Conservation (phyloP, 2,888 invertebrate genomes). For the Pseudolycoriella hygida region DNA sequence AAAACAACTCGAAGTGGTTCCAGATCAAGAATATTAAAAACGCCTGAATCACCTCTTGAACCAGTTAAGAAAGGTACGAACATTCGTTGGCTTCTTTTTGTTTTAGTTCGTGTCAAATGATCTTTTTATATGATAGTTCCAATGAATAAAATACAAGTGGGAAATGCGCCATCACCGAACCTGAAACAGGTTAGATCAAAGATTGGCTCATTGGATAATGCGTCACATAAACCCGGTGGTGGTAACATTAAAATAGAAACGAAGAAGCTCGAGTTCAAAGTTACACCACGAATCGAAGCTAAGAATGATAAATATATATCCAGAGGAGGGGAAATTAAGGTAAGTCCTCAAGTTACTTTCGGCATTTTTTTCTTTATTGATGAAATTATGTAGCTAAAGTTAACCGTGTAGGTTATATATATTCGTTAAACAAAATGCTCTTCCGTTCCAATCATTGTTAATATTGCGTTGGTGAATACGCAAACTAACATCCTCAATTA, state of each 20-base stretch:
- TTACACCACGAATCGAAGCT: conserved; percentile 74
- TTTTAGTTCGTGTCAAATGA: not conserved
- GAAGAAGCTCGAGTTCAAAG: conserved; percentile 69
- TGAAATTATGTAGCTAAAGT: no score
- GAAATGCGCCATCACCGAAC: conserved; percentile 81
- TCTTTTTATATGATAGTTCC: conserved; percentile 41
- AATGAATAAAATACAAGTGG: conserved; percentile 87
- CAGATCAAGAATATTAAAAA: conserved; percentile 36
- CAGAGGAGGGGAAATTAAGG: conserved; percentile 83
- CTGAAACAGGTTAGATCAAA: conserved; percentile 82
- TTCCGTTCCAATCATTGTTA: no score
- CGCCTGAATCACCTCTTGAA: conserved; percentile 46
- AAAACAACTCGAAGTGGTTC: conserved; percentile 28
- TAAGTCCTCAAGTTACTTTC: conserved; percentile 27
- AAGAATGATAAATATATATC: conserved; percentile 79
- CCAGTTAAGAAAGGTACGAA: conserved; percentile 58
- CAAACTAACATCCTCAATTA: no score
- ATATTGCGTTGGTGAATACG: no score
- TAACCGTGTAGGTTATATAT: no score
- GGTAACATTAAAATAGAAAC: conserved; percentile 77
- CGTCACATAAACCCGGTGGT: conserved; percentile 76
- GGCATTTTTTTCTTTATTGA: no score
- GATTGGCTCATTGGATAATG: conserved; percentile 81
- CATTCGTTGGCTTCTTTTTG: conserved; percentile 14
- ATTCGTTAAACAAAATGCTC: no score